phyloP scores from a whole-genome alignment of 2,888 invertebrate genomes.

The Drosophila rellima region DNA sequence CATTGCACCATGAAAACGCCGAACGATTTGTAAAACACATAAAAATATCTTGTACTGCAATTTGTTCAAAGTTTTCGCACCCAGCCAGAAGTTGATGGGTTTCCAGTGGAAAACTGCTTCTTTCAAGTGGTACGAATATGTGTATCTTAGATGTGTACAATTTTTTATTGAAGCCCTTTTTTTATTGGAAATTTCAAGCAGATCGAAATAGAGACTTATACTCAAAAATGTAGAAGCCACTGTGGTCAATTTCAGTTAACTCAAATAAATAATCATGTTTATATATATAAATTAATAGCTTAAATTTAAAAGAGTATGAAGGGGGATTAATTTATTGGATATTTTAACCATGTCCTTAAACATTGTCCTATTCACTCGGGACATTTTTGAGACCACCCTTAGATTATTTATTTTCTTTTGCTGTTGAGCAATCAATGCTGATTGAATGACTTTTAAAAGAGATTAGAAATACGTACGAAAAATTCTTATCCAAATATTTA shows the following conservation, averaged over 20 bases:
- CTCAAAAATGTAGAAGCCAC: background rate
- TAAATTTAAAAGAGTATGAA: background rate
- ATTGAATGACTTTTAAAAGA: slow-evolving; percentile 2
- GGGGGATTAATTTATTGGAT: background rate
- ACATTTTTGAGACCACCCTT: background rate
- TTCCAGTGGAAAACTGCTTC: slow-evolving; percentile 2
- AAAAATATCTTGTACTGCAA: slow-evolving; percentile 48
- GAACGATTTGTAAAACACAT: slow-evolving; percentile 66
- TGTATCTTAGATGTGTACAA: background rate
- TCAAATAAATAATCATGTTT: too few relatives aligned
- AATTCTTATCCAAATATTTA: background rate
- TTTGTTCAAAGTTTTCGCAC: slow-evolving; percentile 31
- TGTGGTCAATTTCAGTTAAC: background rate
- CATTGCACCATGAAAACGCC: slow-evolving; percentile 41
- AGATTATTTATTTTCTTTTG: background rate
- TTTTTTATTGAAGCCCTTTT: background rate
- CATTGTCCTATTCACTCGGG: background rate
- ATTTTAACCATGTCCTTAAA: background rate
- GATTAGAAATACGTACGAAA: background rate
- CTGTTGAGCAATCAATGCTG: background rate
- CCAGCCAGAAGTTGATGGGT: slow-evolving; percentile 4
- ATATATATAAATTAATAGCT: background rate
- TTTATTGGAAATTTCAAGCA: slow-evolving; percentile 4
- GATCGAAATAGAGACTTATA: background rate
- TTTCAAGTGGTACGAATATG: background rate